Conservation (phyloP, 2,888 invertebrate genomes). For the Ectemnius lituratus region DNA sequence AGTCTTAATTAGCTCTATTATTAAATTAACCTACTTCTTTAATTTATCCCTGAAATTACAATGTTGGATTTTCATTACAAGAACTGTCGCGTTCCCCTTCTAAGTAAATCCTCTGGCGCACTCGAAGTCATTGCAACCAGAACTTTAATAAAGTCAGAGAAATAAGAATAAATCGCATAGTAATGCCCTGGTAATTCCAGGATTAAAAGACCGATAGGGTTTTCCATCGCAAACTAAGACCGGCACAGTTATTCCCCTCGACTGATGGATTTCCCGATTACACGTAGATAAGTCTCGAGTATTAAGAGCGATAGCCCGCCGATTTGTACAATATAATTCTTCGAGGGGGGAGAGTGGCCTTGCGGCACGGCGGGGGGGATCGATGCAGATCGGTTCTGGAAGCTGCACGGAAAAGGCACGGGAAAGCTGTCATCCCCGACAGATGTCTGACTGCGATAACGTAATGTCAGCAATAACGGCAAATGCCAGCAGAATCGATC, state of each 20-base stretch:
- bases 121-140: not conserved
- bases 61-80: no score
- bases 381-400: slow-evolving; percentile 10
- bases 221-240: no score
- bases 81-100: no score
- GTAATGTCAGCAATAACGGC: slow-evolving; percentile 57
- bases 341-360: not conserved
- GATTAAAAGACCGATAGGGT: no score
- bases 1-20: no score
- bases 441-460: slow-evolving; percentile 58
- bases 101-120: no score
- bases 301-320: not conserved
- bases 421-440: slow-evolving; percentile 30
- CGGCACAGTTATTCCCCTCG: not conserved
- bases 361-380: not conserved
- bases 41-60: no score
- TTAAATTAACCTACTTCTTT: no score
- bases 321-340: not conserved
- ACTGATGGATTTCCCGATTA: not conserved
- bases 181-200: no score
- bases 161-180: no score
- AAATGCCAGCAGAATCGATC: slow-evolving; percentile 62
- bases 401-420: not conserved
- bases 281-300: not conserved
- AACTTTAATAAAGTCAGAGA: not conserved